Evolutionary conservation across 2,797 vertebrate species (phyloP).

Genomic region (Onychomys arenicola): DNA sequence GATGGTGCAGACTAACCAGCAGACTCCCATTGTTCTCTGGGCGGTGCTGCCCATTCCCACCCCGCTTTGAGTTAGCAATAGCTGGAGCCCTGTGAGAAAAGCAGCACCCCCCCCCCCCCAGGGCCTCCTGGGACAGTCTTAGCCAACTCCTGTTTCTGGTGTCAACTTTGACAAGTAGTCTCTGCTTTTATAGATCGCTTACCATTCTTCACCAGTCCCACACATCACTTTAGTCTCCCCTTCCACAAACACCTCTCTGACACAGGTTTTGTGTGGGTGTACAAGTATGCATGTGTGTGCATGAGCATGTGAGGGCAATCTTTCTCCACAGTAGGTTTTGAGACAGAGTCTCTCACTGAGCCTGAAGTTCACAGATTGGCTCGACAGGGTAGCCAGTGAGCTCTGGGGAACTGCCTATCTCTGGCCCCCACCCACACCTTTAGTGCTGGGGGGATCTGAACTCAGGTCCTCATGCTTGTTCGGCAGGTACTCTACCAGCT

Average conservation of each 20-base stretch:
- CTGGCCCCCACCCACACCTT: no score
- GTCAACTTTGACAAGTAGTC: neutral
- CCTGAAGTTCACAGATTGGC: neutral
- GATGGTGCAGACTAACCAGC: no score
- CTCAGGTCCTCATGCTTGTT: no score
- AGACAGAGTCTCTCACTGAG: neutral
- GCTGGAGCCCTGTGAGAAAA: neutral
- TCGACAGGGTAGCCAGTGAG: neutral
- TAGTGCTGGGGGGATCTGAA: no score
- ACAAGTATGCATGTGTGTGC: neutral
- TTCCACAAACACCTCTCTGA: neutral
- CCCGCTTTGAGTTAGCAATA: neutral
- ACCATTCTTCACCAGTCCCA: neutral
- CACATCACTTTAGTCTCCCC: neutral
- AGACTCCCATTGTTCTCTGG: neutral
- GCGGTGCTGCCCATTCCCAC: neutral
- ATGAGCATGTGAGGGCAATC: neutral
- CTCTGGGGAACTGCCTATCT: neutral
- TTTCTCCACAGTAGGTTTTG: no score
- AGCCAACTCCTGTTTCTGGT: neutral
- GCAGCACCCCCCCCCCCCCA: no score
- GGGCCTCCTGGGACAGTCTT: neutral
- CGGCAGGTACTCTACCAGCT: no score
- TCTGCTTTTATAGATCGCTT: neutral
- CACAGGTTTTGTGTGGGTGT: neutral